Base-by-base conservation (phyloP, 64 coral and sea anemone species). In the Porites lutea region DNA sequence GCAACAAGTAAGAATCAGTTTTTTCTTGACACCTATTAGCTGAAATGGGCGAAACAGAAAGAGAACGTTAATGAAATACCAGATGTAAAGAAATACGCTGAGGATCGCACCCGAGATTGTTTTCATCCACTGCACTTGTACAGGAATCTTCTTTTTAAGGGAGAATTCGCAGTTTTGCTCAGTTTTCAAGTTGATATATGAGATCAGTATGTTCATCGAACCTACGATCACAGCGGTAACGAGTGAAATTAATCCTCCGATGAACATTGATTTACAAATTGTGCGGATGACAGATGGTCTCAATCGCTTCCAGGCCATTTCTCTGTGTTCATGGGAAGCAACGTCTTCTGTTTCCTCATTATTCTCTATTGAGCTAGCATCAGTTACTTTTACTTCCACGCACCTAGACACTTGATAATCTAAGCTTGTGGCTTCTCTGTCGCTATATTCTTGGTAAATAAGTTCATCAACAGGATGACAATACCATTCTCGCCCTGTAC, bases 371-470 rank as follows among this genome's bases (percentile, higher is more conserved):
- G 77, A 59, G n/a, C 77, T 59, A 8, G 77, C 77, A 10, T 79
- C 53, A 20, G 43, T 79, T 5, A 59, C 75, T 6, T 14, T 52
- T 21, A 79, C 53, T 12, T 43, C 4, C 59, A 60, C 9, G 16
- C 78, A 14, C 22, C 16, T 23, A 59, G 55, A 27, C 2, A 11
- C 22, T 5, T 46, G 2, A 80, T 62, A 80, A 5, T 80, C 21
- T 4, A 13, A 43, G 3, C 20, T 43, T 70, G 66, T 70, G 4
- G 66, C 2, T 27, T 70, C 66, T 21, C n/a, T 80, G 8, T 60
- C 27, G 78, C 54, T 60, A 11, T 80, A 60, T 61, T 61, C 78
- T 15, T 80, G 78, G 14, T 80, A 80, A 80, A 80, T 80, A 60
- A 80, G 54, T 22, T 80, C 78, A 6, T 80, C 57, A 60, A 44